Percentiles rank a stretch among this genome's conserved stretches.
These are phyloP conservation scores for Scaptodrosophila latifasciaeformis DNA, from an alignment of 2,888 invertebrate species.

Conservation along the genomic window DNA sequence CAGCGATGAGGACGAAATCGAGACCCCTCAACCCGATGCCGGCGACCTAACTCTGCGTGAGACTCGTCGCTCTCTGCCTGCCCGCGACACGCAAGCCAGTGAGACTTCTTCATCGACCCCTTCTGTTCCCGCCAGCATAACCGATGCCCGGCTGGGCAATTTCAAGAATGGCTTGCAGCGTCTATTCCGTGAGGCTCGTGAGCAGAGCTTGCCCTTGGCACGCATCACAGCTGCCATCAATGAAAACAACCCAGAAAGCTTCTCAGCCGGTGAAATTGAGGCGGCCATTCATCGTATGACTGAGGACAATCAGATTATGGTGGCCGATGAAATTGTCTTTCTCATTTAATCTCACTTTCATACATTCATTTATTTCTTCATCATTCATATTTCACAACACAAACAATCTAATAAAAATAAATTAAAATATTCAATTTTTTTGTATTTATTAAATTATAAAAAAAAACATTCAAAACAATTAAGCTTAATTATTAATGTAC, in stretches of 20 bases:
- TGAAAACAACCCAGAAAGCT: slow-evolving; percentile 79
- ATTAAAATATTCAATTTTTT: too few relatives aligned
- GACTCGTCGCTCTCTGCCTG: slow-evolving; percentile 61
- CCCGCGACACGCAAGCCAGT: slow-evolving; percentile 28
- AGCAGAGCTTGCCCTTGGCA: slow-evolving; percentile 83
- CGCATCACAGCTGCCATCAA: slow-evolving; percentile 82
- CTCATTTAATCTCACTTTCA: slow-evolving; percentile 79
- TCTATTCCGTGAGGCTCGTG: slow-evolving; percentile 85
- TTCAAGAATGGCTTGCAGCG: slow-evolving; percentile 86
- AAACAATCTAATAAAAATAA: too few relatives aligned
- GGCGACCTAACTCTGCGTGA: slow-evolving; percentile 73
- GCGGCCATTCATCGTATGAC: slow-evolving; percentile 90
- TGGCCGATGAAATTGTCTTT: slow-evolving; percentile 88
- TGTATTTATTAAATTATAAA: too few relatives aligned
- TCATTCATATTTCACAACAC: background rate
- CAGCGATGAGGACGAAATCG: slow-evolving; percentile 67
- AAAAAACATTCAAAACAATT: too few relatives aligned
- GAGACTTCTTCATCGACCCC: slow-evolving; percentile 6
- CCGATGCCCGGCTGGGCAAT: slow-evolving; percentile 77
- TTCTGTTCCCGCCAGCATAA: slow-evolving; percentile 64
- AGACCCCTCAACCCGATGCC: slow-evolving; percentile 68
- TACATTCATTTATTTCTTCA: background rate
- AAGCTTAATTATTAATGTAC: too few relatives aligned
- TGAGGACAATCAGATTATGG: slow-evolving; percentile 93
- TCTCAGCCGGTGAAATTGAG: slow-evolving; percentile 82